A percentile compares a stretch with the other conserved stretches of the same genome.
These are phyloP conservation scores for Thaumatotibia leucotreta DNA, from an alignment of 1,140 invertebrate genomes.

Conservation along the genomic window DNA sequence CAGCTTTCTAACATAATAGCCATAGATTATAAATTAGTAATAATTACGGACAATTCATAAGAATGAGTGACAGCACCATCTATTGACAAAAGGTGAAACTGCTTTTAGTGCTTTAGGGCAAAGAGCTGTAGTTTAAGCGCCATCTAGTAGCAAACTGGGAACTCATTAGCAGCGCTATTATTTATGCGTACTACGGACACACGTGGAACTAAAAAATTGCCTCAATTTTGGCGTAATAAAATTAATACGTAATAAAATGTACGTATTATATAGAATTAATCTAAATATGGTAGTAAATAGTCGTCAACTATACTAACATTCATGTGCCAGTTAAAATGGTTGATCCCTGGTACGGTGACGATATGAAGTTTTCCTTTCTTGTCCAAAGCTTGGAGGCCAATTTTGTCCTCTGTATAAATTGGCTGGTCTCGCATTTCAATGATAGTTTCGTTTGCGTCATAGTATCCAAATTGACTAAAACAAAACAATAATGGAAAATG, in stretches of 20 bases:
- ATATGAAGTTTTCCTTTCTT: conserved; percentile 80
- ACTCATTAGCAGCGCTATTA: neutral
- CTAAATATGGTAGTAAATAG: conserved; percentile 87
- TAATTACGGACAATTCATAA: neutral
- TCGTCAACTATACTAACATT: conserved; percentile 86
- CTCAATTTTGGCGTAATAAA: neutral
- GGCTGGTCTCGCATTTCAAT: conserved; percentile 83
- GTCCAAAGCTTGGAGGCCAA: conserved; percentile 87
- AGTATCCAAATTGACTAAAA: conserved; percentile 91
- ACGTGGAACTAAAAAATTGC: neutral
- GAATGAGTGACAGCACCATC: neutral
- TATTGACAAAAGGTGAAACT: neutral
- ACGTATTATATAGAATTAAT: conserved; percentile 79
- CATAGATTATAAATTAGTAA: too few relatives aligned
- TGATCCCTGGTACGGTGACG: conserved; percentile 83
- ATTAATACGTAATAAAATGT: conserved; percentile 4
- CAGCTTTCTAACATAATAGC: too few relatives aligned
- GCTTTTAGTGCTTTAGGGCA: too few relatives aligned
- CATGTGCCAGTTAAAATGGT: conserved; percentile 89
- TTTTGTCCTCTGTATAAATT: conserved; percentile 85
- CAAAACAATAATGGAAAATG: too few relatives aligned
- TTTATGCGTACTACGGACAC: too few relatives aligned
- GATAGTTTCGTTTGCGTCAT: conserved; percentile 84
- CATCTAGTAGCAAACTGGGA: neutral
- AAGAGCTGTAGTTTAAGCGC: too few relatives aligned